A percentile compares a stretch with the other conserved stretches of the same genome.
phyloP scores from a whole-genome alignment of 2,888 invertebrate species.

The Synergus japonicus region DNA sequence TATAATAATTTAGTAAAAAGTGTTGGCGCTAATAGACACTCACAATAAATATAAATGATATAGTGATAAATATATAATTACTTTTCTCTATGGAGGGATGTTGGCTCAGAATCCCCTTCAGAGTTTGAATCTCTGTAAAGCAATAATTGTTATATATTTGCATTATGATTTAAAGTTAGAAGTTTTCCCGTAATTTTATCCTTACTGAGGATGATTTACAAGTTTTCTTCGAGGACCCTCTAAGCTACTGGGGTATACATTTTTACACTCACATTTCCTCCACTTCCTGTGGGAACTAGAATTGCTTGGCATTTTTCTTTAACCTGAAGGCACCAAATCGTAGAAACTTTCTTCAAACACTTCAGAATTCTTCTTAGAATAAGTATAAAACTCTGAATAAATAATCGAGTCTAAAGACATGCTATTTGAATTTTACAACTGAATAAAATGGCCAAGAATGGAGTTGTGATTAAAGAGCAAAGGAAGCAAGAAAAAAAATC shows the following conservation, averaged over 20 bases:
- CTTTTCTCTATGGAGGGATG: no score
- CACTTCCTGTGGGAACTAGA: background rate
- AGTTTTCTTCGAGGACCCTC: background rate
- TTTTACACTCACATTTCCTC: background rate
- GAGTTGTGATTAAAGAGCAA: background rate
- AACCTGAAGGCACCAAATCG: background rate
- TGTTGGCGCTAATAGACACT: no score
- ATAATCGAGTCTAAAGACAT: background rate
- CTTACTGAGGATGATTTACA: background rate
- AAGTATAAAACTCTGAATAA: background rate
- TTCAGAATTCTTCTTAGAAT: background rate
- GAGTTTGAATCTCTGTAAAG: no score
- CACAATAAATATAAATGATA: no score
- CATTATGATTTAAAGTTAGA: background rate
- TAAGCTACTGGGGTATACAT: background rate
- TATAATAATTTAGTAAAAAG: background rate
- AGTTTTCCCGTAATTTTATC: background rate
- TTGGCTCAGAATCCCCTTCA: no score
- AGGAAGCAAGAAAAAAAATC: background rate
- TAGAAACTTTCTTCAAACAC: background rate
- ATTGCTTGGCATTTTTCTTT: background rate
- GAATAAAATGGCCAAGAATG: slow-evolving; percentile 4
- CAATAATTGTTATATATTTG: no score
- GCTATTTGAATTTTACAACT: slow-evolving; percentile 1
- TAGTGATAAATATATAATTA: no score